Evolutionary conservation across 2,797 vertebrate genomes (phyloP), one percentile per base, ranked within the genome.

Genomic region (Zenarchopterus dispar): DNA sequence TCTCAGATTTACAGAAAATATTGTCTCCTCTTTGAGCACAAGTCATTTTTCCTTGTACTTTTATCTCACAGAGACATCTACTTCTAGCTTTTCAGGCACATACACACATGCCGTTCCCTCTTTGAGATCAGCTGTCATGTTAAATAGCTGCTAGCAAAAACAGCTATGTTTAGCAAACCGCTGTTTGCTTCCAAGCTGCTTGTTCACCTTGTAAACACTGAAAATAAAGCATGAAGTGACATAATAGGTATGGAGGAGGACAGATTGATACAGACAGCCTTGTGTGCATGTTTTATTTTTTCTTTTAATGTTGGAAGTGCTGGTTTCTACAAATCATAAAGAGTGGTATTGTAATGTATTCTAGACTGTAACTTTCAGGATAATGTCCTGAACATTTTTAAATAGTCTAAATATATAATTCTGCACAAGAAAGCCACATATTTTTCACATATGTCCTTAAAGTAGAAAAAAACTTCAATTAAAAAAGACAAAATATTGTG

Each of bases 171-270:
- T 2, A 60, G 53, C 18, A 1, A 70, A 58, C 51, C 53, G 5
- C 36, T 52, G 76, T 78, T 77, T 55, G 70, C 70, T 61, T 56
- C 51, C 22, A n/a, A 48, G 56, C 73, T 75, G 77, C 75, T 77
- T 53, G 53, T 36, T 81, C 52, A 0, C 52, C 67, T 83, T 0
- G 24, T 31, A 76, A 49, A 66, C 33, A 3, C 58, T 11, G 10
- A 42, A 53, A 73, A 66, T 65, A 51, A 76, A 80, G 80, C 67
- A 54, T 49, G 45, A 28, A 33, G 49, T 36, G 51, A 70, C 44
- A 1, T 1, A 18, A 18, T 7, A 55, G 39, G 44, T 23, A 51
- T 15, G 19, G 41, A 63, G 62, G 54, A 47, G 47, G 57, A 43
- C 59, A 51, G 48, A 66, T 15, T 6, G 26, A 76, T 70, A 24